Base-by-base conservation (phyloP, 2,888 invertebrate species). In the Ormyrus nitidulus region DNA sequence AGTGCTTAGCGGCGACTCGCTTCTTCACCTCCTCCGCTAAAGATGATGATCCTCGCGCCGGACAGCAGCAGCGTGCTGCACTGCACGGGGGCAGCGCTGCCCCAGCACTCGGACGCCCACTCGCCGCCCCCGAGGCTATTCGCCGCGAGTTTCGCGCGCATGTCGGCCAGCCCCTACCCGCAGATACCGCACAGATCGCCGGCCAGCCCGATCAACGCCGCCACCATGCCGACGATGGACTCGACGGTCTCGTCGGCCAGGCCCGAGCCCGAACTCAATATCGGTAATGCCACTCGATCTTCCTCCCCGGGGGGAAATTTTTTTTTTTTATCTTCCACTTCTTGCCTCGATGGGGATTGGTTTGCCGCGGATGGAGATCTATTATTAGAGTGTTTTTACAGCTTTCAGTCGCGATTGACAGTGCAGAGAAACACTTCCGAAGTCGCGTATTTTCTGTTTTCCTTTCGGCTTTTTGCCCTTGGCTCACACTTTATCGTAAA, bases 221-320 rank as follows among this genome's bases (percentile, higher is more conserved):
- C 89, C 0, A 87, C 84, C 59, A 89, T 89, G 89, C 90, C 90
- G 10, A 91, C 91, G 51, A 91, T 91, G 89, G 89, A 91, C 81
- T 89, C 90, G 2, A 90, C 91, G 8, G 89, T 91, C 7, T 91
- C 89, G 1, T 91, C 89, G 46, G 90, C 88, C 53, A 89, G 88
- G 83, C 90, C 94, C 81, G 95, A 95, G 89, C 95, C 95, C 54
- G 94, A 94, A 85, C 92, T 95, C 80, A 94, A 95, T 90, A 94
- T 95, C 93, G 95, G 95, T 95, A 92, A 83, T 10, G 13, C 9
- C 34, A n/a, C 19, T 4, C 10, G 48, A 9, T 48, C 10, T 53
- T 13, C 34, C 44, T 9, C 13, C 3, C 34, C 3, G 0, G 34
- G 34, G 34, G 34, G 34, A 4, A 34, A 0, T 34, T 34, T 34